These are phyloP conservation scores for Nomada lathburiana DNA, from an alignment of 2,888 invertebrate genomes.

Conservation along the genomic window DNA sequence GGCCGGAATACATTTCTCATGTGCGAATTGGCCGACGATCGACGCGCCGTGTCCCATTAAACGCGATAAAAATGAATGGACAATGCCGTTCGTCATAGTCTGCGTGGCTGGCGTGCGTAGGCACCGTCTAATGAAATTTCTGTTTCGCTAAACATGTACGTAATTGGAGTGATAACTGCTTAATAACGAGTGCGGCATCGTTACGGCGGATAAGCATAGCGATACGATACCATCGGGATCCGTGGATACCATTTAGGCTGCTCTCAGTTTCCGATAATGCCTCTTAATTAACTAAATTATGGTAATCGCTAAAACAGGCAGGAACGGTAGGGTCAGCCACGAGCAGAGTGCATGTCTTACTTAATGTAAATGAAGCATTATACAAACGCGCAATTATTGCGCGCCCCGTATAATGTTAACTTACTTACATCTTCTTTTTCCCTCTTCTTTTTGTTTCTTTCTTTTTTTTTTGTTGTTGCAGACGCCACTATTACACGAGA, in stretches of 20 bases:
- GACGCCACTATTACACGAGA: slow-evolving; percentile 16
- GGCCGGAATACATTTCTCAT: background rate
- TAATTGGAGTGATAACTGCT: slow-evolving; percentile 68
- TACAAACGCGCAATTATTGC: slow-evolving; percentile 49
- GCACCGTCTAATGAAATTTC: background rate
- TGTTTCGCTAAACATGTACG: slow-evolving; percentile 63
- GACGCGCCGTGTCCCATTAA: slow-evolving; percentile 43
- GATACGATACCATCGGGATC: slow-evolving; percentile 54
- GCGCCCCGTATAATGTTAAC: slow-evolving; percentile 11
- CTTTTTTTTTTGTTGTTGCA: too few relatives aligned
- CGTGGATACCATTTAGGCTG: slow-evolving; percentile 52
- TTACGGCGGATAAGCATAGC: slow-evolving; percentile 66
- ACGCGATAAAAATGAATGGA: slow-evolving; percentile 56
- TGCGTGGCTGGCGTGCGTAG: background rate
- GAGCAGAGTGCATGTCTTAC: slow-evolving; percentile 23
- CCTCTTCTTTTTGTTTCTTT: too few relatives aligned
- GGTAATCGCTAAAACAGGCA: slow-evolving; percentile 53
- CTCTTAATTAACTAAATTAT: slow-evolving; percentile 69
- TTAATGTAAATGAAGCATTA: slow-evolving; percentile 51
- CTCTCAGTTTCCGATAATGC: slow-evolving; percentile 61
- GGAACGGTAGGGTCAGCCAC: background rate
- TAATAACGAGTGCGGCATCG: slow-evolving; percentile 65
- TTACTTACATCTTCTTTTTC: background rate
- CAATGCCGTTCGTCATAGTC: slow-evolving; percentile 25
- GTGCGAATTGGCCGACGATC: slow-evolving; percentile 3